These are phyloP conservation scores for Cardinalis cardinalis DNA, from an alignment of 2,113 vertebrate species.

Conservation along the genomic window DNA sequence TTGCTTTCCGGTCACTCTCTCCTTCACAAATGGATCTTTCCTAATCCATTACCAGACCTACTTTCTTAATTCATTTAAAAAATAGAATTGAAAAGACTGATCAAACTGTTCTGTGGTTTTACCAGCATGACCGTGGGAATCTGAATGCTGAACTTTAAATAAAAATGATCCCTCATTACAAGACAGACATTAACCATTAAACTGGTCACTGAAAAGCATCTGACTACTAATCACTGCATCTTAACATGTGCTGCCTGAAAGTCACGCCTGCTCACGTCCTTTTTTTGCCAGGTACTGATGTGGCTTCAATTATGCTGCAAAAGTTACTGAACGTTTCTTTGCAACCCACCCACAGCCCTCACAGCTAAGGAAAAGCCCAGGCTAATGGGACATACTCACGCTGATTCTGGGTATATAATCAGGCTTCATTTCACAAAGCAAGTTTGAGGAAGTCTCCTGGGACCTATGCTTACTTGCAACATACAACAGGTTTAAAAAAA, in stretches of 20 bases:
- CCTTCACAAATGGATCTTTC: slow-evolving; percentile 30
- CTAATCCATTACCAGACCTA: slow-evolving; percentile 24
- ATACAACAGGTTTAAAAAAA: neutral
- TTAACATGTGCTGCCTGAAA: neutral
- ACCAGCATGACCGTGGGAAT: neutral
- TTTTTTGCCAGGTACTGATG: neutral
- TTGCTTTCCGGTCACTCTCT: neutral
- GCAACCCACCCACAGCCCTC: neutral
- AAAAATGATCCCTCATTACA: neutral
- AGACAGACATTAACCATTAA: neutral
- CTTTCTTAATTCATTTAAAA: neutral
- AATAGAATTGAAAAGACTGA: neutral
- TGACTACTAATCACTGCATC: neutral
- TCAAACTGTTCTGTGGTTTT: neutral
- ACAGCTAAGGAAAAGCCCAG: neutral
- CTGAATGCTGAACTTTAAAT: neutral
- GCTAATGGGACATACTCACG: neutral
- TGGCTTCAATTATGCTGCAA: neutral
- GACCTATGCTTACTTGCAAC: neutral
- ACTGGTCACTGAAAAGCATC: neutral
- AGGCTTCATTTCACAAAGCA: neutral
- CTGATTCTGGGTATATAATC: neutral
- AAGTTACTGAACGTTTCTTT: neutral
- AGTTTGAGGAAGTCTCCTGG: neutral
- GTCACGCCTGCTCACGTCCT: neutral